Conservation (phyloP, 1,140 invertebrate species). For the Triops longicaudatus region DNA sequence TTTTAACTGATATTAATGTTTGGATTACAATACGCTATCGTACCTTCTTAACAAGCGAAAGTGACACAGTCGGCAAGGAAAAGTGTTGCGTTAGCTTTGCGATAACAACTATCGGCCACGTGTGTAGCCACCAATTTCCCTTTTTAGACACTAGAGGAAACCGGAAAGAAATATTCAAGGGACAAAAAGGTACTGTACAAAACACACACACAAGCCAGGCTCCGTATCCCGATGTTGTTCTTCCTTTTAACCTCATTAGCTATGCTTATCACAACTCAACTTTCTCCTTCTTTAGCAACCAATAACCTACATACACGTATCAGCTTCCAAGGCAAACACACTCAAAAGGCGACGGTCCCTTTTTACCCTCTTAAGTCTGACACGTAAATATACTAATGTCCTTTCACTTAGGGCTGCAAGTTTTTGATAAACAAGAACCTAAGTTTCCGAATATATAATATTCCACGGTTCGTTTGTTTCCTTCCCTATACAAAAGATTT, state of each 20-base stretch:
- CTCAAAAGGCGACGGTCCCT: not conserved
- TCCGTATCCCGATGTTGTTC: not conserved
- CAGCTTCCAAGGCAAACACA: not conserved
- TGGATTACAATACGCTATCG: not conserved
- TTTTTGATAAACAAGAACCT: too few species aligned
- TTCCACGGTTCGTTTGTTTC: too few species aligned
- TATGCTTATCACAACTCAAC: constrained; percentile 8
- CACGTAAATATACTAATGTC: not conserved
- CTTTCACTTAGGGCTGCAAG: not conserved
- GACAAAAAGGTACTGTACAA: not conserved
- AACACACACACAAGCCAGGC: not conserved
- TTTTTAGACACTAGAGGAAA: not conserved
- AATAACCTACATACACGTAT: constrained; percentile 2
- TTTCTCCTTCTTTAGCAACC: constrained; percentile 15
- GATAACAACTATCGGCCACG: not conserved
- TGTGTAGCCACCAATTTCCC: not conserved
- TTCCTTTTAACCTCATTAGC: not conserved
- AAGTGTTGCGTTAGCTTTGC: not conserved
- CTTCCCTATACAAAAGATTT: too few species aligned
- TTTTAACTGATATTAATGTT: too few species aligned
- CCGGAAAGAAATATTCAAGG: not conserved
- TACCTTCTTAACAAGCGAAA: not conserved
- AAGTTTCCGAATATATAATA: too few species aligned
- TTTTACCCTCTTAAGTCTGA: not conserved
- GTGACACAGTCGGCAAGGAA: not conserved